Base-by-base conservation (phyloP, 2,888 invertebrate genomes). In the Parnassius glacialis region DNA sequence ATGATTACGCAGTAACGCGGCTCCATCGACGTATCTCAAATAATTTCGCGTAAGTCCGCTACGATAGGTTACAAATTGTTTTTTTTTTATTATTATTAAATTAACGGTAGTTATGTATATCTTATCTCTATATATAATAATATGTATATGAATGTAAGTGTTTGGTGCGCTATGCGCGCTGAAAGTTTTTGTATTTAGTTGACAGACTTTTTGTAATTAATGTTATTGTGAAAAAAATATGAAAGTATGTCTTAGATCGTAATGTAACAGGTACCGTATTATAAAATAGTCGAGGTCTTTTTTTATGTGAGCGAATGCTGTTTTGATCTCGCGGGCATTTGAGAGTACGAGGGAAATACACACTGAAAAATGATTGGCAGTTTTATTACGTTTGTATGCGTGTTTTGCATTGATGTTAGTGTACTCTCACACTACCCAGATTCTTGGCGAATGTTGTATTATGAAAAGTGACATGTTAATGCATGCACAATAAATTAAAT, bases 181-280 rank as follows among this genome's bases (percentile, higher is more conserved):
- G 79, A 58, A 69, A 71, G 72, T 58, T 71, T 84, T 85, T 90
- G 83, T 89, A 88, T 90, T 90, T 90, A 90, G 89, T 90, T 87
- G 84, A 84, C 84, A 83, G 79, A 85, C 83, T 83, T 83, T 84
- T 87, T 90, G 90, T 90, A 90, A 90, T 90, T 90, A 89, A 87
- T 82, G 81, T 83, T 84, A 86, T 82, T 81, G 82, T 81, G 79
- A 80, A 76, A 79, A 83, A 76, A 75, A 74, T 76, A 69, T 67
- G 68, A 64, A 67, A 70, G 66, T 74, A 80, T 80, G 84, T 85
- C 81, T 79, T 85, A 85, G 84, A 82, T 84, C 78, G 80, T 85
- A 84, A 81, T 81, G 79, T 82, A 83, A 84, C 78, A 73, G 74
- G 55, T 62, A 77, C 74, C 72, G 73, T 78, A 78, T 79, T 78